Percentiles rank a stretch among this genome's conserved stretches.
phyloP scores from a whole-genome alignment of 2,113 vertebrate genomes.

The Peromyscus leucopus region DNA sequence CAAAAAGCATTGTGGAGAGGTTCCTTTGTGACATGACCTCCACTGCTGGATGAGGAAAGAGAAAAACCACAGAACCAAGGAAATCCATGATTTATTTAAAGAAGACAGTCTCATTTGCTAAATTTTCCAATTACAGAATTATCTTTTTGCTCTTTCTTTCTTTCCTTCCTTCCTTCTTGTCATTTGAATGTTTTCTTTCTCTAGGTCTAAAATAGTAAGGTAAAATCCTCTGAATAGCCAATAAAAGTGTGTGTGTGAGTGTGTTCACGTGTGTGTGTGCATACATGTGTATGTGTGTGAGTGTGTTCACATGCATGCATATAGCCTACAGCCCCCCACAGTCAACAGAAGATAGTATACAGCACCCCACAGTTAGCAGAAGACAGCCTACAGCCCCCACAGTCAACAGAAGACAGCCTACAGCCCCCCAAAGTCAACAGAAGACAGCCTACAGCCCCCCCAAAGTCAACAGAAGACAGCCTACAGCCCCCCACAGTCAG shows the following conservation, averaged over 20 bases:
- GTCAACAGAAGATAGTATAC: no score
- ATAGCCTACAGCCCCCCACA: background rate
- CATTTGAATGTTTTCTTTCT: slow-evolving; percentile 5
- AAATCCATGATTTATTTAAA: background rate
- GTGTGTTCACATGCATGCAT: background rate
- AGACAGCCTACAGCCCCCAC: background rate
- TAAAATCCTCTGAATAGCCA: background rate
- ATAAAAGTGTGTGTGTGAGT: background rate
- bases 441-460: accelerated
- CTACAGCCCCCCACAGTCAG: background rate
- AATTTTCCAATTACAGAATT: background rate
- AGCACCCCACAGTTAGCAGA: background rate
- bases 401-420: background rate
- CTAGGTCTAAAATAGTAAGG: background rate
- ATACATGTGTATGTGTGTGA: background rate
- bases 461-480: background rate
- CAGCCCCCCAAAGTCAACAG: accelerated
- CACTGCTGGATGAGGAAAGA: background rate
- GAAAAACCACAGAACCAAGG: background rate
- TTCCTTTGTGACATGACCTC: background rate
- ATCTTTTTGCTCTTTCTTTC: background rate
- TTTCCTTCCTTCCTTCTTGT: background rate
- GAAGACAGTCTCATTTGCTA: background rate
- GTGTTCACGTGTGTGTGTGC: background rate
- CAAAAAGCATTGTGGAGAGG: background rate